Base-by-base conservation (phyloP, 2,888 invertebrate species). In the Pocota personata region DNA sequence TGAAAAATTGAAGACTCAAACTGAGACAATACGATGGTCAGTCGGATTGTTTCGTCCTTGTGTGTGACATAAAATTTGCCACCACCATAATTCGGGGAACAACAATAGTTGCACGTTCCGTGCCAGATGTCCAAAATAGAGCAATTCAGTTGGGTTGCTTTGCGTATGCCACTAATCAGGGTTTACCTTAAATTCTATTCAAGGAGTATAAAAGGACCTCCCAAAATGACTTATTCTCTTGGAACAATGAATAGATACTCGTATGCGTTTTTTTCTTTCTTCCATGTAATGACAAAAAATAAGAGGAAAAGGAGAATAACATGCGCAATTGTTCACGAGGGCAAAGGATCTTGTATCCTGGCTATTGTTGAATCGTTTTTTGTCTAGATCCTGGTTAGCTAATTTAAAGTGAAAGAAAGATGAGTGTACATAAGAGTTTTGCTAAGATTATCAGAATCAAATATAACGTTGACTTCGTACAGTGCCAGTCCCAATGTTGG, bases 81-180 rank as follows among this genome's bases (percentile, higher is more conserved):
- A 73, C 73, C 66, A 78, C 24, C 19, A 55, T 40, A 16, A 58
- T 35, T 30, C 37, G 55, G 4, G 2, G 16, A 48, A 80, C 67
- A 75, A 32, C 32, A 32, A 32, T 6, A 32, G 24, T 24, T 24
- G 24, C 32, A 71, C 82, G 57, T 66, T 6, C 35, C 66, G 10
- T n/a, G 40, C 84, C 84, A 84, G 84, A 84, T 84, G 84, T 75
- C 58, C 48, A 24, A 80, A 86, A 86, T 80, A 86, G 80, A 80
- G 75, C 76, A 76, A 66, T 67, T 73, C 43, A 57, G 66, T 60
- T 64, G 24, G 66, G 24, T 72, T 73, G 62, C 19, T 62, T 83
- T 84, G 58, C 71, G 48, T 76, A 66, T 37, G 73, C 76, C 66
- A 80, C 24, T 72, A 86, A 86, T 80, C 75, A 64, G 71, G 73